phyloP scores from a whole-genome alignment of 2,888 invertebrate genomes.

The Hypomecis punctinalis region DNA sequence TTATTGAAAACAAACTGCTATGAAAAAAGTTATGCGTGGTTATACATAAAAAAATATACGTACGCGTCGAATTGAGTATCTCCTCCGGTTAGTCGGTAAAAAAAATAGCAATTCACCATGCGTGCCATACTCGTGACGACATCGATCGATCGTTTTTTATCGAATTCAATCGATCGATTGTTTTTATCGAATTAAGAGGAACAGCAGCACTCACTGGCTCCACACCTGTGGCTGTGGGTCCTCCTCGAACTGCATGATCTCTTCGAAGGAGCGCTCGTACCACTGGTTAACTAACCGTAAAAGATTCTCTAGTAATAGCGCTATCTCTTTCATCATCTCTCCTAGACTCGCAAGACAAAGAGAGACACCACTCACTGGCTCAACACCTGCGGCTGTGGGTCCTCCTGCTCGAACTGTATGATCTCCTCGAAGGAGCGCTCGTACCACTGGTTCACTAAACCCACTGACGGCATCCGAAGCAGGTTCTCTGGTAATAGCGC shows the following conservation, averaged over 20 bases:
- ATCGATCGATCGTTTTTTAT: too few species aligned
- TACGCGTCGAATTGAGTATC: too few species aligned
- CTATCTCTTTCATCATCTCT: conserved; percentile 5
- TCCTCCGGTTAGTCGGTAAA: too few species aligned
- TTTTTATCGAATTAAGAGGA: too few species aligned
- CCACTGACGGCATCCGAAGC: conserved; percentile 96
- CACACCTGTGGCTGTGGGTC: conserved; percentile 88
- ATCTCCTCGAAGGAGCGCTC: conserved; percentile 98
- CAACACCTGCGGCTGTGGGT: conserved; percentile 87
- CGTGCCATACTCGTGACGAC: too few species aligned
- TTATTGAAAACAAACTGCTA: too few species aligned
- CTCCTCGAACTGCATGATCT: conserved; percentile 96
- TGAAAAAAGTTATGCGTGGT: too few species aligned
- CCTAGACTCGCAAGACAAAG: not conserved
- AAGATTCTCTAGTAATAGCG: not conserved
- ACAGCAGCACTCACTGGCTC: conserved; percentile 88
- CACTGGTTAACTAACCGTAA: conserved; percentile 90
- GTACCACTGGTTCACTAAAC: conserved; percentile 97
- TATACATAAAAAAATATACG: too few species aligned
- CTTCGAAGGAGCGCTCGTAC: conserved; percentile 97
- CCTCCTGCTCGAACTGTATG: conserved; percentile 95
- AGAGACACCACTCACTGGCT: conserved; percentile 79
- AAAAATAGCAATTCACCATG: too few species aligned
- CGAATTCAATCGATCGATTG: too few species aligned
- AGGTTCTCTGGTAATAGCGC: conserved; percentile 97